Percentiles rank a stretch among this genome's conserved stretches.
Evolutionary conservation across 1,140 invertebrate species (phyloP).

Genomic region (Zaprionus lachaisei): DNA sequence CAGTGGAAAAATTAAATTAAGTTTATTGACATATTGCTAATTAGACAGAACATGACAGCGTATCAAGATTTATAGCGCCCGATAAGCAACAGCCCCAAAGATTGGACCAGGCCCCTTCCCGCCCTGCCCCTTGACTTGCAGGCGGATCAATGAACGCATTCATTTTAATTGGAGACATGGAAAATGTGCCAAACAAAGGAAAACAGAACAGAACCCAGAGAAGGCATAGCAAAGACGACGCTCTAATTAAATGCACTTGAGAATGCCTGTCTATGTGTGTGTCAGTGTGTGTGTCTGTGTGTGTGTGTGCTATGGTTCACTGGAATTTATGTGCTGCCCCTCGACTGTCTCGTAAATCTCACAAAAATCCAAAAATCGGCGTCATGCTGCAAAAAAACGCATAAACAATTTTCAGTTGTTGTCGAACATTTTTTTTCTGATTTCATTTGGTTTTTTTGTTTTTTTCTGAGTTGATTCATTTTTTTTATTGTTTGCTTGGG

Average conservation of each 20-base stretch:
- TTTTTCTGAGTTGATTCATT: constrained; percentile 14
- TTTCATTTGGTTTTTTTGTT: constrained; percentile 26
- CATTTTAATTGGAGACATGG: constrained; percentile 83
- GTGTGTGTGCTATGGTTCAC: constrained; percentile 52
- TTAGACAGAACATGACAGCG: constrained; percentile 84
- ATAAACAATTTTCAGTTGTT: constrained; percentile 70
- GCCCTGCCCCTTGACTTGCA: not conserved
- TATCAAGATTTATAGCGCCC: constrained; percentile 83
- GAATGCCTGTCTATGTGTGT: constrained; percentile 46
- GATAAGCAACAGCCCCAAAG: constrained; percentile 61
- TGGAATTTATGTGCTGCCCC: constrained; percentile 74
- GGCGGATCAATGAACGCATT: constrained; percentile 84
- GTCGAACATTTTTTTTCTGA: constrained; percentile 66
- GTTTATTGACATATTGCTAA: constrained; percentile 84
- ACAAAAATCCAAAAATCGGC: constrained; percentile 53
- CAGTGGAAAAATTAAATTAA: constrained; percentile 77
- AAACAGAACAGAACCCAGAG: constrained; percentile 30
- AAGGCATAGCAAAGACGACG: constrained; percentile 49
- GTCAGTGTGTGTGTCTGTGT: not conserved
- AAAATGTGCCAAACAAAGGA: constrained; percentile 79
- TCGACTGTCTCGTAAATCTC: constrained; percentile 76
- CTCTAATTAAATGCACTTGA: constrained; percentile 81
- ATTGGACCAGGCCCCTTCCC: not conserved
- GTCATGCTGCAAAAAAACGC: constrained; percentile 60
- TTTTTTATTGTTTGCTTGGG: constrained; percentile 64